These are phyloP conservation scores for Monochamus saltuarius DNA, from an alignment of 1,140 invertebrate genomes.

Conservation along the genomic window DNA sequence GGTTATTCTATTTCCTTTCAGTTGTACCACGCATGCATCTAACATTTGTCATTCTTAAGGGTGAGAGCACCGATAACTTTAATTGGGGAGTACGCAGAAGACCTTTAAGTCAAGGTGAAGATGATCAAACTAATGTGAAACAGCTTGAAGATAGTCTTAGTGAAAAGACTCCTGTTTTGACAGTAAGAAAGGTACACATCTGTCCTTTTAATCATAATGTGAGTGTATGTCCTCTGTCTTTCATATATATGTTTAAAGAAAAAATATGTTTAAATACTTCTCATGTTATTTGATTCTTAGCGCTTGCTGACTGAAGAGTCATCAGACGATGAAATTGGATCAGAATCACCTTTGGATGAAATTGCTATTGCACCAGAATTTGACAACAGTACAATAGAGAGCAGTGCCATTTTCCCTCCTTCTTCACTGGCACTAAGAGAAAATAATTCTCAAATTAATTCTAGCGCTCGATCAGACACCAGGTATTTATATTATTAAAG, in stretches of 20 bases:
- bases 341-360: conserved; percentile 82
- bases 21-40: not conserved
- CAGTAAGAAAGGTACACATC: conserved; percentile 58
- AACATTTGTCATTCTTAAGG: conserved; percentile 54
- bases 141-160: conserved; percentile 67
- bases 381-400: conserved; percentile 51
- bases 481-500: too few relatives aligned
- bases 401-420: conserved; percentile 59
- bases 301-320: conserved; percentile 74
- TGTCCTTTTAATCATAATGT: conserved; percentile 45
- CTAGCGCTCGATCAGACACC: conserved; percentile 71
- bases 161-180: conserved; percentile 66
- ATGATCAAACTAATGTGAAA: conserved; percentile 56
- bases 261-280: not conserved
- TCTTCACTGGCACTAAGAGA: conserved; percentile 60
- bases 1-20: conserved; percentile 4
- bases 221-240: conserved; percentile 32
- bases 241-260: too few relatives aligned
- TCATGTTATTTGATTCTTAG: conserved; percentile 41
- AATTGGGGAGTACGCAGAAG: conserved; percentile 92
- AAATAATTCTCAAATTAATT: conserved; percentile 59
- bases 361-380: conserved; percentile 55
- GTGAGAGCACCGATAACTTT: conserved; percentile 94
- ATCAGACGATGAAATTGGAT: conserved; percentile 86
- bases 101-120: conserved; percentile 78